Conservation (phyloP, 2,113 vertebrate species). For the Ornithorhynchus anatinus region DNA sequence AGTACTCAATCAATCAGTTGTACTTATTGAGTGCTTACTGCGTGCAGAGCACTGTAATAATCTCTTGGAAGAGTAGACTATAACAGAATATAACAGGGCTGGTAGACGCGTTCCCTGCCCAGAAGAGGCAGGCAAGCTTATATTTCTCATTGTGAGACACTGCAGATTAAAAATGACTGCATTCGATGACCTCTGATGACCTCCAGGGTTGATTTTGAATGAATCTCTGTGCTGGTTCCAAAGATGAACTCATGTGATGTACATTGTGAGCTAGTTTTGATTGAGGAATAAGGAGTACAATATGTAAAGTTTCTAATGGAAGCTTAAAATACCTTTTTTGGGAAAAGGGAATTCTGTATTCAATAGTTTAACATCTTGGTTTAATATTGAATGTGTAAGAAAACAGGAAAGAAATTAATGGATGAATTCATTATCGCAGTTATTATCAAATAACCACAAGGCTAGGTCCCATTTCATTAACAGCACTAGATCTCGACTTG, state of each 20-base stretch:
- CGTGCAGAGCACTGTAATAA: no score
- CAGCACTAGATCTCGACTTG: not conserved
- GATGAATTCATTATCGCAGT: conserved; percentile 60
- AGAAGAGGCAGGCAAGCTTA: no score
- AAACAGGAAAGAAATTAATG: conserved; percentile 59
- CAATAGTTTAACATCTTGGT: conserved; percentile 34
- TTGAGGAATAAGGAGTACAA: not conserved
- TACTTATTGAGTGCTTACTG: no score
- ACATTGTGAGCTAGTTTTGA: not conserved
- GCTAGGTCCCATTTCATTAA: conserved; percentile 41
- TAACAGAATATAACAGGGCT: no score
- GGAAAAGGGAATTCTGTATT: conserved; percentile 40
- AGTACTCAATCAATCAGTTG: no score
- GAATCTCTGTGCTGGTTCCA: not conserved
- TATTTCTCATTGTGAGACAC: no score
- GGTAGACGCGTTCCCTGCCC: no score
- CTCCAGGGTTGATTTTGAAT: no score
- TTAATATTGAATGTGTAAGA: conserved; percentile 21
- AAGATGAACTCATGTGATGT: rapidly evolving
- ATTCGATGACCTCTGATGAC: no score
- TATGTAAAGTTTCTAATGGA: not conserved
- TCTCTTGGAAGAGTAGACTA: no score
- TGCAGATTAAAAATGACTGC: no score
- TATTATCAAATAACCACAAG: conserved; percentile 46
- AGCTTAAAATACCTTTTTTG: not conserved